These are phyloP conservation scores for Clarias macrocephalus DNA, from an alignment of 2,113 vertebrate species.

Conservation along the genomic window DNA sequence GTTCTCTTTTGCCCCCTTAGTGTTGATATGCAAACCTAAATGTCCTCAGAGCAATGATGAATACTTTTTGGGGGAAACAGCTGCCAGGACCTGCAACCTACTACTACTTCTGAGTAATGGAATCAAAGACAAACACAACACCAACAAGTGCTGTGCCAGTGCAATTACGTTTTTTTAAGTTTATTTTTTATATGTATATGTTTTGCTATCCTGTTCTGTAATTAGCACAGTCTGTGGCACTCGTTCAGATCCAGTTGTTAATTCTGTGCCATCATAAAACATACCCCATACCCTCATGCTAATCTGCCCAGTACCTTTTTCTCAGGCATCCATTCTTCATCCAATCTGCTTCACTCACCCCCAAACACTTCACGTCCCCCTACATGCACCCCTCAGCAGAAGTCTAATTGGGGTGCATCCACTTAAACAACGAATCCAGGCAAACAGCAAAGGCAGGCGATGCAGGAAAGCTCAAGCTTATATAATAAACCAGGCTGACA, in stretches of 20 bases:
- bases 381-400: not conserved
- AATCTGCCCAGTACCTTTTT: constrained; percentile 44
- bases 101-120: not conserved
- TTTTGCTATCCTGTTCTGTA: not conserved
- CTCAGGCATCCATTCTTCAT: constrained; percentile 28
- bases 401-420: constrained; percentile 44
- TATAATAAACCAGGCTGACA: constrained; percentile 60
- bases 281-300: constrained; percentile 38
- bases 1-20: constrained; percentile 2
- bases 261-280: constrained; percentile 33
- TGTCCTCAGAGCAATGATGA: constrained; percentile 3
- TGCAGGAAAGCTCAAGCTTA: constrained; percentile 51
- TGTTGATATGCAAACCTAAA: constrained; percentile 27
- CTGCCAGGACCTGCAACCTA: not conserved
- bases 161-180: not conserved
- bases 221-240: not conserved
- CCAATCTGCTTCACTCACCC: constrained; percentile 38
- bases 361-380: constrained; percentile 33
- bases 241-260: not conserved
- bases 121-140: not conserved
- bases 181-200: not conserved
- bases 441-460: constrained; percentile 42
- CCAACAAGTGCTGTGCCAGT: not conserved
- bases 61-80: not conserved
- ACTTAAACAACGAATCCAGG: constrained; percentile 57